Evolutionary conservation across 2,113 vertebrate species (phyloP), one percentile per base, ranked within the genome.

Genomic region (Sinocyclocheilus anshuiensis): DNA sequence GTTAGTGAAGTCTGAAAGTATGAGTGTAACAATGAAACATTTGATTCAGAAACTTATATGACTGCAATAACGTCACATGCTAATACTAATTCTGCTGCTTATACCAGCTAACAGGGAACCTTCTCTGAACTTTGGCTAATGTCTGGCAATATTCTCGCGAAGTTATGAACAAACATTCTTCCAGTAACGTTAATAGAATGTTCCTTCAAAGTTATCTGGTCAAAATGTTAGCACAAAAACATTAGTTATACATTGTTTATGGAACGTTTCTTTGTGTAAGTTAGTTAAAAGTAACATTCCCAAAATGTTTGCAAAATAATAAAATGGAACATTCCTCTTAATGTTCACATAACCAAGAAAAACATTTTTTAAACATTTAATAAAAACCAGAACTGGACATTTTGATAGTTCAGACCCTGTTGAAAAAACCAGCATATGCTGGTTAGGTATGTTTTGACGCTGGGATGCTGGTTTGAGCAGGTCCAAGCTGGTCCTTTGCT

Each of bases 1-100:
- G 97, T 97, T 67, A 93, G 94, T 18, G n/a, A 53, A 42, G 39
- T 33, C 55, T 48, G n/a, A 65, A 76, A 63, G 15, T 22, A 71
- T 71, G 33, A 39, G 33, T 20, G 36, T 74, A 42, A 61, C 22
- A 61, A 74, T n/a, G 20, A n/a, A 74, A 4, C 71, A n/a, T 42
- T 61, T 69, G 65, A 69, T 69, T 69, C 65, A 33, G 26, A 33
- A 69, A 69, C 65, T 61, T 61, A 65, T 61, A 65, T 15, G 74
- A 15, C 8, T 12, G 11, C 22, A 2, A 48, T 76, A 1, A 48
- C 3, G 6, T 76, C 10, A 48, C 72, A 76, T 76, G 74, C n/a
- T 76, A 50, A 81, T 77, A 26, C 36, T 72, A 48, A 87, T 72
- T 0, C 42, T 67, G 20, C 20, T 76, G 4, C 20, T 12, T 20